Evolutionary conservation across 2,113 vertebrate species (phyloP).

Genomic region (Irena cyanogastra): DNA sequence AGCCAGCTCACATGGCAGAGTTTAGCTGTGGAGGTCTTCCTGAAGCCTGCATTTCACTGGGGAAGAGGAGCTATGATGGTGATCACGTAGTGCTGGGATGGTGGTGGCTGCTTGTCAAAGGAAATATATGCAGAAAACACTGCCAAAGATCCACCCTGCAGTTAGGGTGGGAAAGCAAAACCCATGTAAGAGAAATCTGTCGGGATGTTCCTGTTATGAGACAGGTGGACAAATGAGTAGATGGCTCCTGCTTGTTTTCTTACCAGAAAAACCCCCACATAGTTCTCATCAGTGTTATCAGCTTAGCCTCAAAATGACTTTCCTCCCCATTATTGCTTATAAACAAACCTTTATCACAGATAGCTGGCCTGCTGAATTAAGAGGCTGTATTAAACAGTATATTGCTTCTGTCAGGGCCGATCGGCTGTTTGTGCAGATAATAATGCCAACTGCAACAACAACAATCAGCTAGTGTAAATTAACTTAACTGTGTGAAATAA

Average conservation of each 20-base stretch:
- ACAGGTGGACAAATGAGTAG: constrained; percentile 41
- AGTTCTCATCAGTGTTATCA: constrained; percentile 78
- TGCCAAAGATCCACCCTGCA: background rate
- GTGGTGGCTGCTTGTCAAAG: background rate
- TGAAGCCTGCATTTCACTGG: background rate
- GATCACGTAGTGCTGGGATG: background rate
- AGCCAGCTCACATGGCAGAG: background rate
- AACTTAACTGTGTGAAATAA: constrained; percentile 85
- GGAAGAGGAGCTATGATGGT: background rate
- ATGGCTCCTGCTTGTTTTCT: constrained; percentile 32
- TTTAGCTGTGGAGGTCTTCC: background rate
- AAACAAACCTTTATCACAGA: constrained; percentile 82
- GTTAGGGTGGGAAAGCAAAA: background rate
- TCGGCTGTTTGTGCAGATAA: constrained; percentile 82
- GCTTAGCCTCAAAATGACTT: constrained; percentile 78
- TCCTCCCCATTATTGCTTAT: constrained; percentile 77
- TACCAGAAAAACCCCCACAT: background rate
- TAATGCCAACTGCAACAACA: constrained; percentile 80
- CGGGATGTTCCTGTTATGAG: background rate
- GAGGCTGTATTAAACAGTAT: constrained; percentile 77
- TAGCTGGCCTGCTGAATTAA: constrained; percentile 79
- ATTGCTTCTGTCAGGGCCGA: constrained; percentile 80
- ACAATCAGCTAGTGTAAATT: constrained; percentile 84
- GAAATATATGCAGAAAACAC: background rate
- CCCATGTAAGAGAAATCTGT: background rate